Percentiles rank a stretch among this genome's conserved stretches.
Evolutionary conservation across 1,140 invertebrate genomes (phyloP).

Genomic region (Drosophila funebris): DNA sequence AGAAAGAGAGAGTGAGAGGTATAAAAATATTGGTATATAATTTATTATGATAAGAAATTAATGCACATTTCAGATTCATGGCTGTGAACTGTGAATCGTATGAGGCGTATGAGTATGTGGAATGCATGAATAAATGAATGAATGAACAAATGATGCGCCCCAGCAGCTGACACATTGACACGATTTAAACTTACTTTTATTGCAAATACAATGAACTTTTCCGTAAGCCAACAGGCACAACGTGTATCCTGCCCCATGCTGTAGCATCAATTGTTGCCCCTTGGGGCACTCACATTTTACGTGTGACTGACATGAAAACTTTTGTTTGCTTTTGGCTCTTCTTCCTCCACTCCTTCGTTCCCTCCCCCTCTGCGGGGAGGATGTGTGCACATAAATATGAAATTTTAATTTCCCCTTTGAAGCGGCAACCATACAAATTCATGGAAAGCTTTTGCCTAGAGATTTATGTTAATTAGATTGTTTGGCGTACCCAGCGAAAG

Average conservation of each 20-base stretch:
- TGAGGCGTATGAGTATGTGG: neutral
- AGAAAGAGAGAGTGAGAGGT: neutral
- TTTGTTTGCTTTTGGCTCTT: conserved; percentile 24
- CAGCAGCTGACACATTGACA: conserved; percentile 12
- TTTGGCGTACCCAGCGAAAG: neutral
- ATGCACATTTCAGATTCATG: conserved; percentile 15
- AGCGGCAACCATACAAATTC: neutral
- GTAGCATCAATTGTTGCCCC: neutral
- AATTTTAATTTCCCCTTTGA: conserved; percentile 37
- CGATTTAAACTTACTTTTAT: conserved; percentile 1
- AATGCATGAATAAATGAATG: neutral
- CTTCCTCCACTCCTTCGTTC: neutral
- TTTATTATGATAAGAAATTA: conserved; percentile 27
- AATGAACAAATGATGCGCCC: neutral
- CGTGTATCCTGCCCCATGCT: neutral
- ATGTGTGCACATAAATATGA: conserved; percentile 13
- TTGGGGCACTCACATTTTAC: neutral
- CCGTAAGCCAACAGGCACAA: conserved; percentile 5
- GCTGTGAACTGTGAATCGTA: conserved; percentile 7
- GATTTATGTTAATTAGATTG: conserved; percentile 30
- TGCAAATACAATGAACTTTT: conserved; percentile 1
- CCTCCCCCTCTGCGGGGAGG: neutral
- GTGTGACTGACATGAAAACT: conserved; percentile 29
- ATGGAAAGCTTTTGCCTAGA: neutral
- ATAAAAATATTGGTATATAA: conserved; percentile 2